Conservation (phyloP, 2,888 invertebrate genomes). For the Thelaira solivaga region DNA sequence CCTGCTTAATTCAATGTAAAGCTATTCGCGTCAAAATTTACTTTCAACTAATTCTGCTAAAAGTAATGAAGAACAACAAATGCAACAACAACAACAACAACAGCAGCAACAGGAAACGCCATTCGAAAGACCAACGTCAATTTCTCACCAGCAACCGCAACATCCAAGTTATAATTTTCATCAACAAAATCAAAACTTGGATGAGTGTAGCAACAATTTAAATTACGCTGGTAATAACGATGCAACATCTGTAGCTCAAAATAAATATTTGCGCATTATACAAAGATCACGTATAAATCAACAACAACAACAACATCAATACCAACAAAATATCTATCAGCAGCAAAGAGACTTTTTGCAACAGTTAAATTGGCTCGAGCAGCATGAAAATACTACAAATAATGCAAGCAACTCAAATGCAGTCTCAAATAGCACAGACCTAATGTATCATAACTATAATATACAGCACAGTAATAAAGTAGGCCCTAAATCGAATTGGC, state of each 20-base stretch:
- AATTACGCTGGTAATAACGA: conserved; percentile 75
- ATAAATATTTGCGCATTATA: conserved; percentile 59
- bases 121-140: conserved; percentile 48
- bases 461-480: conserved; percentile 57
- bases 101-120: conserved; percentile 76
- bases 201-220: conserved; percentile 77
- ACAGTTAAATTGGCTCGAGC: conserved; percentile 66
- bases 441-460: conserved; percentile 59
- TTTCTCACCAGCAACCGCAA: conserved; percentile 55
- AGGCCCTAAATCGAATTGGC: conserved; percentile 56
- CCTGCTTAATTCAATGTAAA: conserved; percentile 73
- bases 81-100: conserved; percentile 65
- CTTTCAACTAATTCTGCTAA: conserved; percentile 84
- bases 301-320: conserved; percentile 68
- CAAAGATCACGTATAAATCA: conserved; percentile 64
- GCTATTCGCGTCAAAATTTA: conserved; percentile 93
- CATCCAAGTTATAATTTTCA: conserved; percentile 54
- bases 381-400: conserved; percentile 53
- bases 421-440: conserved; percentile 21
- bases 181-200: conserved; percentile 60
- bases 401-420: conserved; percentile 8
- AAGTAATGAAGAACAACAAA: conserved; percentile 83
- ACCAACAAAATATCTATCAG: conserved; percentile 63
- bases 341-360: conserved; percentile 69
- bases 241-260: conserved; percentile 33